Evolutionary conservation across 2,113 vertebrate species (phyloP), one percentile per base, ranked within the genome.

Genomic region (Heterocephalus glaber): DNA sequence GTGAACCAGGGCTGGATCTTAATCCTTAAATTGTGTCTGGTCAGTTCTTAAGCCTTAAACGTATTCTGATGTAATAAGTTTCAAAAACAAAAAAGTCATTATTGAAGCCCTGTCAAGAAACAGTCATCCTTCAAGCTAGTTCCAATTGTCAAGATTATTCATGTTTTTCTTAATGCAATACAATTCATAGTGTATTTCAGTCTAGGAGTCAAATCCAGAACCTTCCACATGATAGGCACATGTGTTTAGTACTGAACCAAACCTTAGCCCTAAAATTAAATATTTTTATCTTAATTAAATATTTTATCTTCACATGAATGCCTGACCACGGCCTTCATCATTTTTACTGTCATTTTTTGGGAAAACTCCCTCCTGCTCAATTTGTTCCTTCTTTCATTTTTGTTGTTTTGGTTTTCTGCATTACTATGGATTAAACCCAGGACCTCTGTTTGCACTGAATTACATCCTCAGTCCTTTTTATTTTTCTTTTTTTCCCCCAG

Each of bases 221-320:
- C 28, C 52, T 54, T 14, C 70, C 24, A 26, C 44, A 56, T 22
- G 52, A 35, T 3, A 24, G 35, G 77, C 14, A 41, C 35, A 26
- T 47, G 0, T 8, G 14, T 41, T 54, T 47, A 17, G 56, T 52
- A 44, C 5, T 79, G 13, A 63, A 54, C 10, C 66, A 56, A 7
- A 30, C n/a, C 66, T 63, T 24, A 74, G 33, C 17, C 60, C 68
- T 58, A 12, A 10, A 68, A 20, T 88, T 16, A 58, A 88, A 93
- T n/a, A n/a, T n/a, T n/a, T n/a, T n/a, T n/a, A n/a, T n/a, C n/a
- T n/a, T n/a, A n/a, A n/a, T n/a, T n/a, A n/a, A n/a, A n/a, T n/a
- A n/a, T 87, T 95, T 79, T 80, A 96, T 86, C 60, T 89, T 96
- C 26, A 65, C 13, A 83, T 58, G 35, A 96, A 92, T 94, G 28